phyloP scores from a whole-genome alignment of 2,888 invertebrate genomes.

The Drosophila neotestacea region DNA sequence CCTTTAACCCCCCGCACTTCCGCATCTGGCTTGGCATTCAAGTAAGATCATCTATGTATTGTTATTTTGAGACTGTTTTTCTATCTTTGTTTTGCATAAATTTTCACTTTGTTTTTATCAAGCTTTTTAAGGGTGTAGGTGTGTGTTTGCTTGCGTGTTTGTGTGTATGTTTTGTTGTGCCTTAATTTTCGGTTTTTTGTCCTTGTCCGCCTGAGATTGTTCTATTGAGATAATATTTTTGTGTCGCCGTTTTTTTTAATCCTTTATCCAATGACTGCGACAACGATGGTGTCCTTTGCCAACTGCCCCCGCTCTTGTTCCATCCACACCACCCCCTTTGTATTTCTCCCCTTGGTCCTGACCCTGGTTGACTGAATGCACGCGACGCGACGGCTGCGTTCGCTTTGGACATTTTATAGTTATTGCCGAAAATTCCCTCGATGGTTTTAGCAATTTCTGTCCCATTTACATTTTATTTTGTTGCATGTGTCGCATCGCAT shows the following conservation, averaged over 20 bases:
- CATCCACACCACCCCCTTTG: background rate
- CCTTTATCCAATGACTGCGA: slow-evolving; percentile 69
- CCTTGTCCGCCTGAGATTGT: slow-evolving; percentile 67
- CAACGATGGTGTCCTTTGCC: slow-evolving; percentile 45
- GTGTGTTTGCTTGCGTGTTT: slow-evolving; percentile 30
- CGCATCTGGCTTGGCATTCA: slow-evolving; percentile 21
- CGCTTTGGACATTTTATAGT: slow-evolving; percentile 73
- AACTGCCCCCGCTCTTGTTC: slow-evolving; percentile 1
- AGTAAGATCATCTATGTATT: slow-evolving; percentile 37
- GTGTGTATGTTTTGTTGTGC: slow-evolving; percentile 30
- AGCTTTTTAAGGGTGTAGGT: slow-evolving; percentile 34
- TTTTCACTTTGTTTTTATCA: slow-evolving; percentile 78
- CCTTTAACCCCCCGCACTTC: slow-evolving; percentile 6
- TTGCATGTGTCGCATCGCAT: slow-evolving; percentile 61
- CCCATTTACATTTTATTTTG: slow-evolving; percentile 71
- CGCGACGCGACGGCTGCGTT: slow-evolving; percentile 45
- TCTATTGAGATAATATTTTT: slow-evolving; percentile 77
- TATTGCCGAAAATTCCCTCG: slow-evolving; percentile 78
- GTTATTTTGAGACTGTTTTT: slow-evolving; percentile 39
- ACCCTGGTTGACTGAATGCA: slow-evolving; percentile 63
- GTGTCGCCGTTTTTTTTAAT: slow-evolving; percentile 71
- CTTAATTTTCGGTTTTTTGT: slow-evolving; percentile 56
- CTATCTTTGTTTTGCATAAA: slow-evolving; percentile 76
- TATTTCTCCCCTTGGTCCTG: background rate
- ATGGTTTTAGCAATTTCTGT: slow-evolving; percentile 74